Base-by-base conservation (phyloP, 2,797 vertebrate species). In the Chaunax sp. region DNA sequence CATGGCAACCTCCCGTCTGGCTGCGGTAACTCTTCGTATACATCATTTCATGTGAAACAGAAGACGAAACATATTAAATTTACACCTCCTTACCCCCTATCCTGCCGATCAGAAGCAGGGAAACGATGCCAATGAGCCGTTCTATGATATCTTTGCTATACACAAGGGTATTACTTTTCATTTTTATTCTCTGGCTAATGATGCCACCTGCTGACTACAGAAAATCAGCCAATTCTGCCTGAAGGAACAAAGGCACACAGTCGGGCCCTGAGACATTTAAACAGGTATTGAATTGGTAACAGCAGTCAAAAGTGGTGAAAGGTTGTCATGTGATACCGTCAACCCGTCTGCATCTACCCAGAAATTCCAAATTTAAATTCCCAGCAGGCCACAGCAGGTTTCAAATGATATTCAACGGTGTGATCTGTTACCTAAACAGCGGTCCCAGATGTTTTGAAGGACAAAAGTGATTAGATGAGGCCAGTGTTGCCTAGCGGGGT, bases 121-220 rank as follows among this genome's bases (percentile, higher is more conserved):
- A 82, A 77, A 59, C 49, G 41, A 77, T 85, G 86, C 80, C 87
- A 89, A 77, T 47, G 72, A 87, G 85, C 80, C 83, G 72, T 88
- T 75, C 84, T 81, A 85, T 91, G 89, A 92, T 93, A 92, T 92
- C 89, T 92, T 87, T 84, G 87, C 71, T 76, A 77, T 72, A 89
- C 87, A 86, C 89, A 57, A 44, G 85, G 86, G 90, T 90, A 91
- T 91, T 88, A 80, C 84, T 90, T 92, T 89, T 92, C 88, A 90
- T 92, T 92, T 92, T 93, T 93, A 94, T 94, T 93, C 85, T 91
- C 89, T 92, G 91, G 91, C 90, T 94, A 94, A 94, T 94, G 94
- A 94, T 95, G 93, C 93, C 94, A 94, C 93, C 94, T 94, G 94
- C 93, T 94, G 94, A 94, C 93, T 92, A 91, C 89, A 93, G 92